Percentiles rank a stretch among this genome's conserved stretches.
These are phyloP conservation scores for Thysanoteuthis rhombus DNA, from an alignment of 2,888 invertebrate species.

Conservation along the genomic window DNA sequence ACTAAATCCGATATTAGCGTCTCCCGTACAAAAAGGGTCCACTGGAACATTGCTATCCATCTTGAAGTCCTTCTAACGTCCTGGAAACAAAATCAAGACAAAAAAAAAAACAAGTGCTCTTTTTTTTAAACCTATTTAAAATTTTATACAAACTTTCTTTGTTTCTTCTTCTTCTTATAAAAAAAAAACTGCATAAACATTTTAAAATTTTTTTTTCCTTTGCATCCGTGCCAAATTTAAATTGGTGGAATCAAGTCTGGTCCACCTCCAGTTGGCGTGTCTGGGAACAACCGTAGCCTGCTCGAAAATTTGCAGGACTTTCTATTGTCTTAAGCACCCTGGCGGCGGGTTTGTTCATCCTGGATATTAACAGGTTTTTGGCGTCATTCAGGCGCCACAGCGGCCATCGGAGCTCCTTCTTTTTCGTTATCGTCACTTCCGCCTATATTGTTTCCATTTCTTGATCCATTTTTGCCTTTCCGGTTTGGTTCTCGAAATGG, in stretches of 20 bases:
- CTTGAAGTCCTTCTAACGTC: neutral
- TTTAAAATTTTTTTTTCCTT: neutral
- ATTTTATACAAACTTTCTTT: slow-evolving; percentile 13
- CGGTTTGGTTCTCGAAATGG: slow-evolving; percentile 69
- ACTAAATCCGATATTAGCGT: neutral
- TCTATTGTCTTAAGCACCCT: slow-evolving; percentile 13
- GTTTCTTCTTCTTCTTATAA: neutral
- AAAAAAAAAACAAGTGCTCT: neutral
- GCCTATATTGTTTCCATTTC: slow-evolving; percentile 35
- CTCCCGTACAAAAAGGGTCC: neutral
- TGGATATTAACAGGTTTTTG: slow-evolving; percentile 13
- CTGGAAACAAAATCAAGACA: neutral
- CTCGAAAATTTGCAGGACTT: neutral
- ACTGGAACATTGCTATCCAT: neutral
- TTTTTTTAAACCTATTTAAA: slow-evolving; percentile 14
- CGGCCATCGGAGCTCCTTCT: slow-evolving; percentile 15
- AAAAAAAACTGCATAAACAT: neutral
- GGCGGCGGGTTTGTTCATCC: slow-evolving; percentile 31
- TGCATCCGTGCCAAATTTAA: neutral
- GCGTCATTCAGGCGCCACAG: slow-evolving; percentile 34
- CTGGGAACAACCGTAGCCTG: neutral
- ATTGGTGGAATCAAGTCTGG: neutral
- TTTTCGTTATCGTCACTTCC: slow-evolving; percentile 30
- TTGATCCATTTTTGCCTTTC: slow-evolving; percentile 24
- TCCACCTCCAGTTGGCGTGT: neutral